These are phyloP conservation scores for Falco biarmicus DNA, from an alignment of 2,797 vertebrate species.

Conservation along the genomic window DNA sequence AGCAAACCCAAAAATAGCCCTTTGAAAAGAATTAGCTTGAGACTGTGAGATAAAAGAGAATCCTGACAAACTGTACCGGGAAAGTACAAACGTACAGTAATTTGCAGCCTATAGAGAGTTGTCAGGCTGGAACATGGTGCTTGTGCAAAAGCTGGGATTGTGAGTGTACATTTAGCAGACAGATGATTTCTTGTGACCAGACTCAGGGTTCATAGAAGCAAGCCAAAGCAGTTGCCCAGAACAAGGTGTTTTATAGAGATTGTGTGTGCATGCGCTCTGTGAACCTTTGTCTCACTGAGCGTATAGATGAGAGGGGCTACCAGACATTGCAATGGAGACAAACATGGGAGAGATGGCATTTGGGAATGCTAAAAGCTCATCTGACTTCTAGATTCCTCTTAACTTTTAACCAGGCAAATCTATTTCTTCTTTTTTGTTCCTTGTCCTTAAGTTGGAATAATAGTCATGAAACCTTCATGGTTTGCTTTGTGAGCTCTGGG, in stretches of 20 bases:
- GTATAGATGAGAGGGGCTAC: neutral
- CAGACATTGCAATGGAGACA: neutral
- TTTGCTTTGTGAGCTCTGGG: neutral
- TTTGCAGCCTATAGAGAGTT: neutral
- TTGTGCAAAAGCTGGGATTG: neutral
- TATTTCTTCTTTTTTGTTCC: neutral
- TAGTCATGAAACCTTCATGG: rapidly evolving
- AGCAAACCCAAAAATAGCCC: neutral
- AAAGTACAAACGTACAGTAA: neutral
- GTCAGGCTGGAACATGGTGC: neutral
- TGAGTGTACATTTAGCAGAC: neutral
- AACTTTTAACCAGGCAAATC: neutral
- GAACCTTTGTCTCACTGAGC: neutral
- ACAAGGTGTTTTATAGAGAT: neutral
- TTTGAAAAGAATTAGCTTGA: neutral
- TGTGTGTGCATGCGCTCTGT: neutral
- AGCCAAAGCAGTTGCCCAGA: neutral
- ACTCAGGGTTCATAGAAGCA: neutral
- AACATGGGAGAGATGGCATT: neutral
- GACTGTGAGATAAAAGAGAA: neutral
- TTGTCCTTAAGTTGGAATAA: neutral
- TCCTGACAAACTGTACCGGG: neutral
- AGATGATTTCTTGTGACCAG: neutral
- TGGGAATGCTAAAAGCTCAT: neutral
- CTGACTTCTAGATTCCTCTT: neutral